A percentile compares a stretch with the other conserved stretches of the same genome.
Evolutionary conservation across 2,797 vertebrate genomes (phyloP).

Genomic region (Cossypha heuglini): DNA sequence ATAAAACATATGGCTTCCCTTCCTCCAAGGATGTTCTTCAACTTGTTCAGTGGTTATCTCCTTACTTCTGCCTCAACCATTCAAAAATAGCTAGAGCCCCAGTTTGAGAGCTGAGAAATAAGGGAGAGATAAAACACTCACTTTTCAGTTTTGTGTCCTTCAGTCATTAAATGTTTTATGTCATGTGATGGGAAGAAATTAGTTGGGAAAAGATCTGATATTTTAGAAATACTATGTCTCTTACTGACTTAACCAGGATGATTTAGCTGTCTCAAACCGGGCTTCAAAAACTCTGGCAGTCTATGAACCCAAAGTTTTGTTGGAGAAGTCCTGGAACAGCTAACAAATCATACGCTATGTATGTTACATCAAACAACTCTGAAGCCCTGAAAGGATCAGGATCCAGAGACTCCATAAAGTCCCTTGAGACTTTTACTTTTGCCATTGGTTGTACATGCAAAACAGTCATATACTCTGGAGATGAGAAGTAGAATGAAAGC

Average conservation of each 20-base stretch:
- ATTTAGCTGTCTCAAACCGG: neutral
- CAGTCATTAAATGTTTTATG: neutral
- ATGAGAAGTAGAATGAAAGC: constrained; percentile 32
- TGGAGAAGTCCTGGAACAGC: neutral
- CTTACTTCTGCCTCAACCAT: neutral
- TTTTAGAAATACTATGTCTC: neutral
- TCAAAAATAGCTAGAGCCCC: rapidly evolving
- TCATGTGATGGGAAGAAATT: neutral
- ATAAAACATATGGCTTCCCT: neutral
- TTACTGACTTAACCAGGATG: neutral
- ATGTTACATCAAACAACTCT: neutral
- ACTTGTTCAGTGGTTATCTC: neutral
- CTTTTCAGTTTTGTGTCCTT: neutral
- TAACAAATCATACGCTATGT: neutral
- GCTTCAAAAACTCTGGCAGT: neutral
- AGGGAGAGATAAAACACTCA: neutral
- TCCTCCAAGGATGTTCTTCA: neutral
- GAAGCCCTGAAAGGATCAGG: neutral
- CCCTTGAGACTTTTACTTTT: neutral
- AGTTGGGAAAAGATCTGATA: neutral
- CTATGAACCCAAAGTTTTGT: neutral
- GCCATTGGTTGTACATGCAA: neutral
- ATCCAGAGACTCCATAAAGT: neutral
- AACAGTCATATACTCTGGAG: neutral
- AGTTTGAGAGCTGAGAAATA: neutral